These are phyloP conservation scores for Drosophila dives DNA, from an alignment of 2,888 invertebrate species.

Conservation along the genomic window DNA sequence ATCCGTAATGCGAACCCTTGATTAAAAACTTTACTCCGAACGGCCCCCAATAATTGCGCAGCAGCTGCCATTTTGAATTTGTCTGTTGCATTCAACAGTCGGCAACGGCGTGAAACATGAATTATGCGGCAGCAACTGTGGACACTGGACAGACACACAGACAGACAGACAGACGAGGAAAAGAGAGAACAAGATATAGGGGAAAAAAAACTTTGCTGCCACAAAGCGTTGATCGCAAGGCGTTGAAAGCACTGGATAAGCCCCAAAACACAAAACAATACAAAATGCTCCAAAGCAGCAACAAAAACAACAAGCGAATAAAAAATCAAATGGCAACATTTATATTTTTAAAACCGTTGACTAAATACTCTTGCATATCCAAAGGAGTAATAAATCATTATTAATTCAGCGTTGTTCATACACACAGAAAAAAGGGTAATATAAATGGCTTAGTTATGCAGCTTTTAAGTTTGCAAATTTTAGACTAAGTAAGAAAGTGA, in stretches of 20 bases:
- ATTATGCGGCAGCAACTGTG: conserved; percentile 62
- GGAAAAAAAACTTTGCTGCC: conserved; percentile 22
- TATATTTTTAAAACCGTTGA: background rate
- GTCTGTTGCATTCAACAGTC: conserved; percentile 31
- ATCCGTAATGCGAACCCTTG: conserved; percentile 60
- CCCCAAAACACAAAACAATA: conserved; percentile 75
- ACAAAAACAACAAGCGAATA: conserved; percentile 14
- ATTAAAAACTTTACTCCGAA: conserved; percentile 50
- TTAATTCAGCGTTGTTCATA: background rate
- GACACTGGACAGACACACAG: background rate
- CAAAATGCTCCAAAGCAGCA: conserved; percentile 63
- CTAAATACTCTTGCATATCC: background rate
- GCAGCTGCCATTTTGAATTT: conserved; percentile 69
- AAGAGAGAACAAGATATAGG: conserved; percentile 1
- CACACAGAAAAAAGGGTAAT: background rate
- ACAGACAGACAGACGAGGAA: background rate
- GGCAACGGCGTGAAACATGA: conserved; percentile 75
- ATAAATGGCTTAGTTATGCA: background rate
- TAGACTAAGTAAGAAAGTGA: background rate
- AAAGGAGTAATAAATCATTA: background rate
- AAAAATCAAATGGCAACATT: conserved; percentile 10
- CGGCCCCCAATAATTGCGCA: conserved; percentile 52
- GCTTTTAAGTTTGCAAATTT: background rate
- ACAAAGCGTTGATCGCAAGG: conserved; percentile 66
- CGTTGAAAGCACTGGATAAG: conserved; percentile 77